Percentiles rank a stretch among this genome's conserved stretches.
Evolutionary conservation across 1,140 invertebrate genomes (phyloP).

Genomic region (Hylaeus volcanicus): DNA sequence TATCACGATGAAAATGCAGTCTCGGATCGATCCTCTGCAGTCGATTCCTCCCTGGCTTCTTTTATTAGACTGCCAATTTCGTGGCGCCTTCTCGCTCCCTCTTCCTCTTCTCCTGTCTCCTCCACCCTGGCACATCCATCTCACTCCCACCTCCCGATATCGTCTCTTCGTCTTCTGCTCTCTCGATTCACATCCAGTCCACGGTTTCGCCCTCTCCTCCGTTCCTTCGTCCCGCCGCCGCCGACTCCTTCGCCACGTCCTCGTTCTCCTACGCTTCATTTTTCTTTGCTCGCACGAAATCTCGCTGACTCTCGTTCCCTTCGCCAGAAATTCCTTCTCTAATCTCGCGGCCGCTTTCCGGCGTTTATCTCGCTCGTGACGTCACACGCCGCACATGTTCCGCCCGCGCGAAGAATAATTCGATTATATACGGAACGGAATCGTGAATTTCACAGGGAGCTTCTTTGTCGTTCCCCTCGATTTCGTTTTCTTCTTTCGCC

Average conservation of each 20-base stretch:
- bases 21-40: conserved; percentile 63
- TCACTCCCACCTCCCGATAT: neutral
- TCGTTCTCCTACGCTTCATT: conserved; percentile 34
- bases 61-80: conserved; percentile 68
- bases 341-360: conserved; percentile 49
- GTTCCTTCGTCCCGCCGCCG: neutral
- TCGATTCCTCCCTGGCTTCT: conserved; percentile 60
- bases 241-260: conserved; percentile 6
- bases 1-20: conserved; percentile 68
- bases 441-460: conserved; percentile 54
- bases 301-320: conserved; percentile 47
- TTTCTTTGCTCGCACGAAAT: conserved; percentile 46
- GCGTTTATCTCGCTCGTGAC: conserved; percentile 60
- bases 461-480: conserved; percentile 34
- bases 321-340: conserved; percentile 48
- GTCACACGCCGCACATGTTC: conserved; percentile 57
- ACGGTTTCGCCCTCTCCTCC: neutral
- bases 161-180: neutral
- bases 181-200: neutral
- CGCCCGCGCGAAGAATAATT: conserved; percentile 55
- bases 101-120: neutral
- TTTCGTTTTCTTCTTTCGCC: conserved; percentile 5
- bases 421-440: conserved; percentile 51
- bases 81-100: conserved; percentile 50
- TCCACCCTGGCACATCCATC: too few species aligned